Percentiles rank a stretch among this genome's conserved stretches.
Evolutionary conservation across 2,888 invertebrate genomes (phyloP).

Genomic region (Macrophya alboannulata): DNA sequence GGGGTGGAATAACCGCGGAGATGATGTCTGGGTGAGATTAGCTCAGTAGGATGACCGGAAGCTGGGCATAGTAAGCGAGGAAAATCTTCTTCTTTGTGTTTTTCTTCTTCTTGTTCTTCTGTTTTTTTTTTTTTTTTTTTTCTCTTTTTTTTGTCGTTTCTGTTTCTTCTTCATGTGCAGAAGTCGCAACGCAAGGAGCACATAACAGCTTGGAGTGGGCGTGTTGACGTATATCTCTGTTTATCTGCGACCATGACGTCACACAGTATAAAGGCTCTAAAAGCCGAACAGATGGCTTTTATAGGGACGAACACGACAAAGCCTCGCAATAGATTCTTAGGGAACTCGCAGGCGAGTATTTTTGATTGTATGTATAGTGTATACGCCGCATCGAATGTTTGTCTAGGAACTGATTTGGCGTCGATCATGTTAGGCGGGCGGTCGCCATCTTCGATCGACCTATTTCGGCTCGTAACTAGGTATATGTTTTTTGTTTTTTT

Average conservation of each 20-base stretch:
- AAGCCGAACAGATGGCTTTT: constrained; percentile 75
- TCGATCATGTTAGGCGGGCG: neutral
- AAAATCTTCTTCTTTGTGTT: neutral
- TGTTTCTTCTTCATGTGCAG: constrained; percentile 18
- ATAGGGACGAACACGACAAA: constrained; percentile 69
- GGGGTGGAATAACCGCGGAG: constrained; percentile 1
- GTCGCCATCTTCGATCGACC: constrained; percentile 44
- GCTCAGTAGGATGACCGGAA: constrained; percentile 15
- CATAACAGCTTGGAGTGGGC: constrained; percentile 49
- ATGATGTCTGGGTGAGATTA: constrained; percentile 28
- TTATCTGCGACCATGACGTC: constrained; percentile 69
- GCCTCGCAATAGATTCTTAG: constrained; percentile 66
- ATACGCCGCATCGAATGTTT: constrained; percentile 27
- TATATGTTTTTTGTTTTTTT: neutral
- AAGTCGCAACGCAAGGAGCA: constrained; percentile 47
- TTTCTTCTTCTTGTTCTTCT: neutral
- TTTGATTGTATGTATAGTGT: constrained; percentile 40
- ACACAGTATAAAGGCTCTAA: constrained; percentile 69
- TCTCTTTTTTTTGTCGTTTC: neutral
- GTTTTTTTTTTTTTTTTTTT: too few relatives aligned
- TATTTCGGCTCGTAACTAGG: constrained; percentile 30
- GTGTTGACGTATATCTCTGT: constrained; percentile 67
- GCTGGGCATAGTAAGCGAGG: neutral
- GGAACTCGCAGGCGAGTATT: constrained; percentile 45
- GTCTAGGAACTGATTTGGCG: constrained; percentile 49